Conservation (phyloP, 2,797 vertebrate genomes). For the Neopelma chrysocephalum region DNA sequence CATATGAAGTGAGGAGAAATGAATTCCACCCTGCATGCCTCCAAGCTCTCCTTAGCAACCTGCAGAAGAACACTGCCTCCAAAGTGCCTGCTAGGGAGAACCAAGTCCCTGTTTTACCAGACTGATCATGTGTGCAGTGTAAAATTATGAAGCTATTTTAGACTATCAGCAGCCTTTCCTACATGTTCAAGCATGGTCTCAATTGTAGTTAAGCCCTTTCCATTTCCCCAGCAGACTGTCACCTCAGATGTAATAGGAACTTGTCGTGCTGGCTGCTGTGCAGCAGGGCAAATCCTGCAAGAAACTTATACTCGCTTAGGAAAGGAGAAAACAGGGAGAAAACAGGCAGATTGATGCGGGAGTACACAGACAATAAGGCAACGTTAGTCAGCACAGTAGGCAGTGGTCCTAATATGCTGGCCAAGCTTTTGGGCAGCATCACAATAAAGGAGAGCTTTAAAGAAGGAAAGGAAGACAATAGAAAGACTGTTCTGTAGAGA, state of each 20-base stretch:
- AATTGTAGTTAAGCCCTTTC: not conserved
- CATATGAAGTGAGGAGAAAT: not conserved
- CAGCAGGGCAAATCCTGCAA: not conserved
- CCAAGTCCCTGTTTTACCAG: not conserved
- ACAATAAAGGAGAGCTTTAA: not conserved
- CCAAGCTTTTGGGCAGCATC: not conserved
- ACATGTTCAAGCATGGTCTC: not conserved
- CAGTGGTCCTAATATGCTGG: not conserved
- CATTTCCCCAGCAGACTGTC: not conserved
- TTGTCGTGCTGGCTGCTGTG: not conserved
- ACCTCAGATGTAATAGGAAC: not conserved
- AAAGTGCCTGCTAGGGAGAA: not conserved
- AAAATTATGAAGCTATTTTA: not conserved
- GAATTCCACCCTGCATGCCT: not conserved
- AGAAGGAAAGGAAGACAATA: not conserved
- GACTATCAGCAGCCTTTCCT: not conserved
- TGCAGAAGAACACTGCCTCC: not conserved
- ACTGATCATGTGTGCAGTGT: not conserved
- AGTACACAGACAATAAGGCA: not conserved
- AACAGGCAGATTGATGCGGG: not conserved
- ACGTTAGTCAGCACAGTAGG: not conserved
- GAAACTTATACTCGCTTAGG: not conserved
- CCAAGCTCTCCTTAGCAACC: not conserved
- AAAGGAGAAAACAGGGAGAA: not conserved
- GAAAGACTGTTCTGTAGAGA: not conserved